Base-by-base conservation (phyloP, 1,140 invertebrate genomes). In the Zaprionus kolodkinae region DNA sequence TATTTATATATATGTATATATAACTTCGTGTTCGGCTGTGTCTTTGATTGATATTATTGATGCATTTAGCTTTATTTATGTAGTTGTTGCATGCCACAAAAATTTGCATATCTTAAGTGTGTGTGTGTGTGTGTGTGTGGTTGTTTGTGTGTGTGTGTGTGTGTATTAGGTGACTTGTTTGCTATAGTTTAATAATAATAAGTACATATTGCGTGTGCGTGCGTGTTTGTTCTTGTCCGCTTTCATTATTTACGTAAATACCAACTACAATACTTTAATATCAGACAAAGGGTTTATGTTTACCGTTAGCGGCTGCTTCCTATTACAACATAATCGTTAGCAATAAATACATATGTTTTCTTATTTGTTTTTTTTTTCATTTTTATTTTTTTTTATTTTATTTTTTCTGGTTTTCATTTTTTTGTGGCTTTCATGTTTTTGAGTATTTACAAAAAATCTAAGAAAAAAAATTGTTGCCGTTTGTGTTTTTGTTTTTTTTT, bases 221-320 rank as follows among this genome's bases (percentile, higher is more conserved):
- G 6, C 43, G 11, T 64, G 15, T 40, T 15, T 63, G 67, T 35
- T 25, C 57, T 25, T 27, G 38, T 35, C 25, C 10, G 10, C 35
- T 12, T 50, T 21, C 35, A 33, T 50, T 21, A 21, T 70, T 62
- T 45, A 68, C 78, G 72, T 78, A 78, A 83, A 81, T 87, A 87
- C 76, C 83, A 87, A 87, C 83, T 87, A 87, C 83, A 87, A 87
- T 87, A 87, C 83, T 87, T 87, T 88, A 79, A 83, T 87, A 83
- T 87, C 83, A 87, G 83, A 87, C 84, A 87, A 79, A 79, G 64
- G 73, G 63, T 69, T 78, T 68, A 13, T 60, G 12, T 52, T 69
- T 40, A 59, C 27, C 30, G 36, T 68, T n/a, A 63, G 15, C 15
- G 64, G 57, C 48, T 56, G 33, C 48, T 64, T 60, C 50, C 38